Base-by-base conservation (phyloP, 1,140 invertebrate species). In the Eupeodes corollae region DNA sequence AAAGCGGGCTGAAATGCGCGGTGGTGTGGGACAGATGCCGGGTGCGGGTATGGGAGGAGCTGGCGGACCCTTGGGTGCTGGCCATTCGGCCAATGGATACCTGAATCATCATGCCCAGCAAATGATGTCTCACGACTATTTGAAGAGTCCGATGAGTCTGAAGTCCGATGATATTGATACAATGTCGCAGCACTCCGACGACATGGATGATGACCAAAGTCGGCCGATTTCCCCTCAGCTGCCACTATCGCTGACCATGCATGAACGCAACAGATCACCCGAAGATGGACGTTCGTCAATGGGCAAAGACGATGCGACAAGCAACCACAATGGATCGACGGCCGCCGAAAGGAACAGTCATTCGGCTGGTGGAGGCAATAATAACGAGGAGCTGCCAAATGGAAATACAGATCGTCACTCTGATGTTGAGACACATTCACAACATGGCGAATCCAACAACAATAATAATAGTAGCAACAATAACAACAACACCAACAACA, bases 1-100 rank as follows among this genome's bases (percentile, higher is more conserved):
- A 66, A 93, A 96, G 62, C 74, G 92, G 35, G 85, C 86, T 1
- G 86, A 89, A 69, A 78, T 83, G 46, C 74, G 86, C 6, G 74
- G 73, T 15, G 62, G 61, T 3, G 30, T 46, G 58, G 72, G 43
- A 11, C 55, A 56, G 9, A 5, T 61, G 45, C 59, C 57, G 15
- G 61, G 44, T 10, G 62, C 60, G 32, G 61, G 61, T 0, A 26
- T 26, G 3, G 59, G 59, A 16, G 61, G 44, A 8, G 62, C 60
- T 3, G 61, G 61, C 53, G 62, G 55, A n/a, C 57, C 59, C 0
- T 16, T 64, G 34, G 61, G 61, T 0, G 14, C 14, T 35, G 34
- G 34, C 14, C 62, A 65, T 38, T 60, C 54, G 1, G 57, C 60
- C 49, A 67, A 67, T 39, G 65, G 65, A 0, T 67, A 65, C 42